Evolutionary conservation across 2,113 vertebrate species (phyloP), one percentile per base, ranked within the genome.

Genomic region (Columba livia): DNA sequence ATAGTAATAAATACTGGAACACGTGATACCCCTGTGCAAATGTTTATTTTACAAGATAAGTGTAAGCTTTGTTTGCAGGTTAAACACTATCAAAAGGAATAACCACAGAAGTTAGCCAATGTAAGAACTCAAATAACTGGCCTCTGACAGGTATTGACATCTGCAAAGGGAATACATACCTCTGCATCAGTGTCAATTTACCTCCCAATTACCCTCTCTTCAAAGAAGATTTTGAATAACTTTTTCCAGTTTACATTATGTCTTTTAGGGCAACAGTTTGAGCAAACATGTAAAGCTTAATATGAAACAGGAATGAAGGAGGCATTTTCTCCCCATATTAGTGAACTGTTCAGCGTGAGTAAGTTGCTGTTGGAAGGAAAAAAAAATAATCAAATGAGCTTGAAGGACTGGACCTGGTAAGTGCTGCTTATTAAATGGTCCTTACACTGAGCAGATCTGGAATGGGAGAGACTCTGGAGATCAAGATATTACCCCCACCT

Each of bases 361-460:
- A 8, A 1, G 0, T 23, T 29, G 7, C 25, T 9, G 1, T 16
- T 5, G 2, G 21, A 32, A 13, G 1, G 36, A 47, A 21, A 50
- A 48, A 34, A 31, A 11, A 11, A 56, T 21, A 12, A 53, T 13
- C 50, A 51, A 51, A 51, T 51, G 10, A 28, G 12, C 50, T 61
- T 18, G 14, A 66, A 60, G 31, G 36, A 21, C 24, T 6, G 10
- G 18, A 34, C 11, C 8, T 4, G 18, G 0, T 9, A 54, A 78
- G 9, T 34, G 10, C 24, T 61, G 50, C 36, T 53, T 31, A 34
- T 5, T 53, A 24, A 28, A 6, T 1, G 9, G 34, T 53, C 13
- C 31, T 65, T 28, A 15, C 12, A 48, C 9, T 23, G 19, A 69
- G 25, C 36, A 50, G 17, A 19, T 32, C 29, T 24, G 23, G 28